phyloP scores from a whole-genome alignment of 2,113 vertebrate genomes.

The Albula glossodonta region DNA sequence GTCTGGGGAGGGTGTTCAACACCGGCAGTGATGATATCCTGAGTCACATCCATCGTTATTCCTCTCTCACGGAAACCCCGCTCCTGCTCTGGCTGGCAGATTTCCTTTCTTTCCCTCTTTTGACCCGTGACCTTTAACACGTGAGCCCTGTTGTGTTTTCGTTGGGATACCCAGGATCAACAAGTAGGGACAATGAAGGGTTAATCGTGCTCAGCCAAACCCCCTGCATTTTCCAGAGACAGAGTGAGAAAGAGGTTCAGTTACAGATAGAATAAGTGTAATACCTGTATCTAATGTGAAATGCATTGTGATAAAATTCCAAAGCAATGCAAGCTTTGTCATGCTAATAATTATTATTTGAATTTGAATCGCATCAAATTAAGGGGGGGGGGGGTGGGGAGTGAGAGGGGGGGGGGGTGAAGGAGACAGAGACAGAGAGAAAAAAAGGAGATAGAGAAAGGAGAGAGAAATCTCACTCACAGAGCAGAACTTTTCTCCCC shows the following conservation, averaged over 20 bases:
- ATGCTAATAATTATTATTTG: constrained; percentile 4
- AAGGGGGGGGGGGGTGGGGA: background rate
- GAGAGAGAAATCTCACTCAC: background rate
- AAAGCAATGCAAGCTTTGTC: background rate
- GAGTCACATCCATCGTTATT: background rate
- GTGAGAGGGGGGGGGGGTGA: background rate
- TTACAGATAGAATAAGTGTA: background rate
- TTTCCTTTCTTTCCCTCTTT: background rate
- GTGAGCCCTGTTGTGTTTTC: constrained; percentile 41
- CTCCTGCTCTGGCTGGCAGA: background rate
- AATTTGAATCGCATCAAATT: background rate
- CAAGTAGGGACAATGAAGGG: background rate
- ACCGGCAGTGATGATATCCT: background rate
- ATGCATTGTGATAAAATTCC: background rate
- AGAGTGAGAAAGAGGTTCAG: background rate
- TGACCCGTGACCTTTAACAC: constrained; percentile 43
- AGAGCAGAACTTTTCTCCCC: background rate
- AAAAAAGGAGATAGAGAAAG: background rate
- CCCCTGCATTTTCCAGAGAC: constrained; percentile 10
- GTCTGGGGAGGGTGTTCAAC: background rate
- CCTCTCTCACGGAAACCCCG: constrained; percentile 38
- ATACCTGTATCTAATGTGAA: constrained; percentile 6
- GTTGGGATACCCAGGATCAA: constrained; percentile 7
- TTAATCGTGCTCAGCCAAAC: constrained; percentile 59
- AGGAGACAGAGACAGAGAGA: background rate